Base-by-base conservation (phyloP, 2,888 invertebrate genomes). In the Pegoplata infirma region DNA sequence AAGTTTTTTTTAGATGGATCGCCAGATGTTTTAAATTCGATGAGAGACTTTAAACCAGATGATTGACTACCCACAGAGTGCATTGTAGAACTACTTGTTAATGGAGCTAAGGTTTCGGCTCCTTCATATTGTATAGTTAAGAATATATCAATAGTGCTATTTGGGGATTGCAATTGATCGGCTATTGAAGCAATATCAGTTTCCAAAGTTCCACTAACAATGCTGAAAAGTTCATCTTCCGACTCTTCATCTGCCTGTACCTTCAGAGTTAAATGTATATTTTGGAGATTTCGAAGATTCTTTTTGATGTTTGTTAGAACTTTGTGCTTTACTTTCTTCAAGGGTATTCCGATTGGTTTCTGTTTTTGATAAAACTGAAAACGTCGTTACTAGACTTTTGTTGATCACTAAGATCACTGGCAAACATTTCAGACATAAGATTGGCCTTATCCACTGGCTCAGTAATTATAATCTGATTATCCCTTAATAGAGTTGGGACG, bases 1-100 rank as follows among this genome's bases (percentile, higher is more conserved):
- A 5, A 90, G 84, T 83, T 90, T 90, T 89, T 90, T 58, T 88
- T 87, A 1, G 85, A 76, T 0, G 88, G 85, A 82, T 89, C 88
- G 4, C 87, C 85, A 0, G 88, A 88, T 16, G 85, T 84, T 28
- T 86, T 59, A 44, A 89, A 88, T 44, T 89, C 87, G n/a, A 84
- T 83, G 0, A 82, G 82, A 3, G 82, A 58, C 10, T 73, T 79
- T 3, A 83, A 75, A 0, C 79, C 77, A 17, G 83, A 84, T 0
- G 82, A 81, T 3, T 84, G 82, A 59, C 82, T 86, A 1, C 83
- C 85, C 1, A 82, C 80, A 0, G 86, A 83, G 5, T 83, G 83
- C 6, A 87, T 58, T n/a, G 86, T 82, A 0, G 81, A 80, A 40
- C 73, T 83, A 68, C 85, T 87, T 8, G 67, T 59, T 1, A 86